These are phyloP conservation scores for Coenobita brevimanus DNA, from an alignment of 1,140 invertebrate species.

Conservation along the genomic window DNA sequence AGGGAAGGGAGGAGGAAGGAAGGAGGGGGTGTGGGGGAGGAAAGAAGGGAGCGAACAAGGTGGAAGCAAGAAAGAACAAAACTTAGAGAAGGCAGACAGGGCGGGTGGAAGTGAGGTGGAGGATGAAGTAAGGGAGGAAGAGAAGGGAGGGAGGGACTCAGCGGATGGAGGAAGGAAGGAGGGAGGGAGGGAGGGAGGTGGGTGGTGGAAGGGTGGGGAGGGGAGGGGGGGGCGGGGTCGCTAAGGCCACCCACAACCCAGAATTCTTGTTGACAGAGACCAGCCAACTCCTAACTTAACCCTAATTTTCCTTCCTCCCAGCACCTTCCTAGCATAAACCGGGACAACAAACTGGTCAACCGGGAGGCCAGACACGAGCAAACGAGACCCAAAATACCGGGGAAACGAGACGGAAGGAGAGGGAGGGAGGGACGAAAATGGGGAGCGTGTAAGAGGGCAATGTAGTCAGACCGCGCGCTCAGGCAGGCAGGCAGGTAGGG, in stretches of 20 bases:
- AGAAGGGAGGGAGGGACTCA: background rate
- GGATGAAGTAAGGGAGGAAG: slow-evolving; percentile 6
- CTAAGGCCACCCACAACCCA: slow-evolving; percentile 60
- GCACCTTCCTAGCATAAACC: background rate
- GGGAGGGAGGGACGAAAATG: background rate
- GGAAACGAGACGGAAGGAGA: background rate
- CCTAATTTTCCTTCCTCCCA: slow-evolving; percentile 16
- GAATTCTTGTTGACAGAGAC: slow-evolving; percentile 47
- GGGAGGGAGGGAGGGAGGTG: background rate
- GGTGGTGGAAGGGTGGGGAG: background rate
- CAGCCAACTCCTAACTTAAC: slow-evolving; percentile 36
- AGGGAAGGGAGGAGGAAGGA: too few relatives aligned
- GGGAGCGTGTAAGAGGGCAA: background rate
- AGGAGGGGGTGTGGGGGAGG: too few relatives aligned
- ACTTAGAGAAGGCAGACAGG: background rate
- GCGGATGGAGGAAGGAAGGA: slow-evolving; percentile 1
- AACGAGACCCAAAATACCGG: background rate
- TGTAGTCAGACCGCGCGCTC: background rate
- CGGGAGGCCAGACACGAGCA: background rate
- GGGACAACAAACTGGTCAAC: background rate
- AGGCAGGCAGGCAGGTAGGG: slow-evolving; percentile 19
- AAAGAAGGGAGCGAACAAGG: too few relatives aligned
- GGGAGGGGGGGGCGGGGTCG: slow-evolving; percentile 47
- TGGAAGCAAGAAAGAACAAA: background rate
- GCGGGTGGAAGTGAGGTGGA: background rate